Conservation (phyloP, 2,888 invertebrate species). For the Apamea crenata region DNA sequence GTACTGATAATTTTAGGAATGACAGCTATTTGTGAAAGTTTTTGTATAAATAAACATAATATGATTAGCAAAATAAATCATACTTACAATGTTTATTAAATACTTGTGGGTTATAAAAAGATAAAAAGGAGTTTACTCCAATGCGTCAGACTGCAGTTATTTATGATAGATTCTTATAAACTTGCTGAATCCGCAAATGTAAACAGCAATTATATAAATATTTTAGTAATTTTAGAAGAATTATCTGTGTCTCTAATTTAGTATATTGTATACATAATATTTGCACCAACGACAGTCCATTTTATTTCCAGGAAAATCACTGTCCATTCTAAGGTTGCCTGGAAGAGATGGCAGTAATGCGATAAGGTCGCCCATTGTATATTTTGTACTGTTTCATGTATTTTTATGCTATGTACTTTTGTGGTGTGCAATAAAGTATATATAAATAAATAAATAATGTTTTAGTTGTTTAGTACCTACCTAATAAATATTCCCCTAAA, state of each 20-base stretch:
- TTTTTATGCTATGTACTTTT: too few relatives aligned
- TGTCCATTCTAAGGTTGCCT: too few relatives aligned
- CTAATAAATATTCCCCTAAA: neutral
- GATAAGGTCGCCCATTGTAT: too few relatives aligned
- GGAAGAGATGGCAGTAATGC: too few relatives aligned
- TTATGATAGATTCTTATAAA: slow-evolving; percentile 13
- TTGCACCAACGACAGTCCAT: too few relatives aligned
- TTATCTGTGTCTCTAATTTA: too few relatives aligned
- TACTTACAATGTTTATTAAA: slow-evolving; percentile 14
- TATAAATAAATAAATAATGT: too few relatives aligned
- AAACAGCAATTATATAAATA: slow-evolving; percentile 19
- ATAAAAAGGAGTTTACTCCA: slow-evolving; percentile 33
- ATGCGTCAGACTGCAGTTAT: neutral
- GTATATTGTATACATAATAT: too few relatives aligned
- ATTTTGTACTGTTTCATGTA: too few relatives aligned
- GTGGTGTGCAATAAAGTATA: too few relatives aligned
- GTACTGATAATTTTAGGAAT: neutral
- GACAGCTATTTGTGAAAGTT: neutral
- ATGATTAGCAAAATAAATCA: slow-evolving; percentile 2
- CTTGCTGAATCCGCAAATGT: neutral
- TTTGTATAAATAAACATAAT: slow-evolving; percentile 4
- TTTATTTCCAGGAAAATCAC: too few relatives aligned
- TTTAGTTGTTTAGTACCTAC: too few relatives aligned
- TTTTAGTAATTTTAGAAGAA: slow-evolving; percentile 10
- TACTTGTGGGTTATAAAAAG: slow-evolving; percentile 12